A percentile compares a stretch with the other conserved stretches of the same genome.
Evolutionary conservation across 2,113 vertebrate species (phyloP).

Genomic region (Apeltes quadracus): DNA sequence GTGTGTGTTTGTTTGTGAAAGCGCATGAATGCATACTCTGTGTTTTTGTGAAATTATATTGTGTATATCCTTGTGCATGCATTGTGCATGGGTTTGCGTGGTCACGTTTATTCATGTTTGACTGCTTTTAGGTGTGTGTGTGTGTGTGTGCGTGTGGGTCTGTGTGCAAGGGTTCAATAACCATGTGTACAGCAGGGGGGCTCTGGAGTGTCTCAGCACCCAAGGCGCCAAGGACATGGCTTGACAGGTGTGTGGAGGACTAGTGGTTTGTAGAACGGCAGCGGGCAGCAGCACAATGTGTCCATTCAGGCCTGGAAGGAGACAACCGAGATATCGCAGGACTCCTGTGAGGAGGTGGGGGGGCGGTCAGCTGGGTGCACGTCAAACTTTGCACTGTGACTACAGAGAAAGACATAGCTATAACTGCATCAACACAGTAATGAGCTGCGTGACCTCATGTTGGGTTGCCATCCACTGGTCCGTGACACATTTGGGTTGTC

Average conservation of each 20-base stretch:
- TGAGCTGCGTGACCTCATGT: slow-evolving; percentile 44
- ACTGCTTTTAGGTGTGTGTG: slow-evolving; percentile 28
- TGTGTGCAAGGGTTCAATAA: slow-evolving; percentile 50
- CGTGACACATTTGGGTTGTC: slow-evolving; percentile 44
- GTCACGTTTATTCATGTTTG: slow-evolving; percentile 40
- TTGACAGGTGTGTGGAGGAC: slow-evolving; percentile 75
- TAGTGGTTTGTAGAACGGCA: slow-evolving; percentile 51
- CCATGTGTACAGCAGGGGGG: slow-evolving; percentile 57
- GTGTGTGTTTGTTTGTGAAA: slow-evolving; percentile 11
- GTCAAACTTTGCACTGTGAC: slow-evolving; percentile 63
- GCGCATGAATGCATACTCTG: slow-evolving; percentile 8
- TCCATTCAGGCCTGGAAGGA: slow-evolving; percentile 72
- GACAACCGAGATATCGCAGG: slow-evolving; percentile 76
- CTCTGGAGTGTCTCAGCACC: slow-evolving; percentile 72
- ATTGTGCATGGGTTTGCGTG: background rate
- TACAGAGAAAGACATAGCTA: slow-evolving; percentile 68
- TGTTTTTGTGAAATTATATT: slow-evolving; percentile 47
- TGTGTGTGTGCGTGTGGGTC: slow-evolving; percentile 3
- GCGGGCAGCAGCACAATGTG: slow-evolving; percentile 68
- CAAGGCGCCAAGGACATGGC: slow-evolving; percentile 71
- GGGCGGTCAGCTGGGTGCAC: slow-evolving; percentile 52
- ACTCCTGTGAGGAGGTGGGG: slow-evolving; percentile 61
- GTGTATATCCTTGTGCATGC: slow-evolving; percentile 31
- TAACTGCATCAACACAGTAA: slow-evolving; percentile 54
- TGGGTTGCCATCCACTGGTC: slow-evolving; percentile 27